A percentile compares a stretch with the other conserved stretches of the same genome.
Evolutionary conservation across 2,113 vertebrate species (phyloP).

Genomic region (Ginglymostoma cirratum): DNA sequence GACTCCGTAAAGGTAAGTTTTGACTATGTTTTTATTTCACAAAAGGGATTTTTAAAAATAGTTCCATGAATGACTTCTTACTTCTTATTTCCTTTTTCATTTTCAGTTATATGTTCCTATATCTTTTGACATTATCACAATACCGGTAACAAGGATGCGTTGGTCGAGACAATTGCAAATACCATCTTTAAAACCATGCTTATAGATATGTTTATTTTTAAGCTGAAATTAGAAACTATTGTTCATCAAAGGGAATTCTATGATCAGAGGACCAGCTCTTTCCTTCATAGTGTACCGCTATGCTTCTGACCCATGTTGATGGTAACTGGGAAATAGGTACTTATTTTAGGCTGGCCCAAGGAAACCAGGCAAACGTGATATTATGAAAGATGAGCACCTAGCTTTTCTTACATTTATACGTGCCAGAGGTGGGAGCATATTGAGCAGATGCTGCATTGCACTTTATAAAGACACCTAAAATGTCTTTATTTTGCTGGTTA

Average conservation of each 20-base stretch:
- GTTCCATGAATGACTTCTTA: neutral
- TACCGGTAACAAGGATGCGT: neutral
- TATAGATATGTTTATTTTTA: neutral
- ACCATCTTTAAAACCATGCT: neutral
- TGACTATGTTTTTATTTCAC: neutral
- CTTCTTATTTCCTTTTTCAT: neutral
- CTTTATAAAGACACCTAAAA: neutral
- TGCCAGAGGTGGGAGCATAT: neutral
- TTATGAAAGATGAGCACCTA: neutral
- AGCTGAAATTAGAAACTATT: neutral
- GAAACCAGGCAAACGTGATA: neutral
- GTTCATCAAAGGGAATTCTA: neutral
- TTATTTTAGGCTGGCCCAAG: neutral
- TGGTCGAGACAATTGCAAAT: neutral
- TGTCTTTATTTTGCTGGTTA: neutral
- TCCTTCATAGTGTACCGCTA: neutral
- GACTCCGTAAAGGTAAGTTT: conserved; percentile 77
- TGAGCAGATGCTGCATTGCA: neutral
- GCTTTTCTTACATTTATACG: neutral
- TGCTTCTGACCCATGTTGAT: neutral
- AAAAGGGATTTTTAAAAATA: neutral
- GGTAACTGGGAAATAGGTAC: neutral
- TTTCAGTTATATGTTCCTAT: neutral
- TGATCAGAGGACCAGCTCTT: neutral
- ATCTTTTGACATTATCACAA: neutral